Percentiles rank a stretch among this genome's conserved stretches.
phyloP scores from a whole-genome alignment of 2,888 invertebrate species.

The Aphelenchoides bicaudatus region DNA sequence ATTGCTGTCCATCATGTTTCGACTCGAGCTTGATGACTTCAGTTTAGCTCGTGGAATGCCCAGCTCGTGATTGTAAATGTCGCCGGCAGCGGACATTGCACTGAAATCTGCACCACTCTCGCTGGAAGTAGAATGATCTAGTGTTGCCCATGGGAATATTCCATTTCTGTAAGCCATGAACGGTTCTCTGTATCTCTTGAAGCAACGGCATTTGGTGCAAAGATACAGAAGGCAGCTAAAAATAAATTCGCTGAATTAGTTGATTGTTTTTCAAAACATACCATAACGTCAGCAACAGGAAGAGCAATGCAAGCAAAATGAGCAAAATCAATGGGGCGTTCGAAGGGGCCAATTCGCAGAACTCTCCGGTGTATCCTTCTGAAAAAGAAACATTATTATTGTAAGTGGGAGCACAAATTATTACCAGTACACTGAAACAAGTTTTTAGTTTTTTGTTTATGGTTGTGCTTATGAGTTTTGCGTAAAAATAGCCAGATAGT shows the following conservation, averaged over 20 bases:
- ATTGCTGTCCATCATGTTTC: constrained; percentile 13
- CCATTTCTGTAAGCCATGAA: constrained; percentile 32
- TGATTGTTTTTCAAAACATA: constrained; percentile 21
- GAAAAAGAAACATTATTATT: no score
- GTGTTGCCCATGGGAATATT: constrained; percentile 56
- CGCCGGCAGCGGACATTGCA: constrained; percentile 40
- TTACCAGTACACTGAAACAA: no score
- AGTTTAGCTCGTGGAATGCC: constrained; percentile 60
- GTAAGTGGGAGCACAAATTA: no score
- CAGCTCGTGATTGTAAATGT: constrained; percentile 57
- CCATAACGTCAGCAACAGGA: constrained; percentile 57
- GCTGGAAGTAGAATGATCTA: constrained; percentile 55
- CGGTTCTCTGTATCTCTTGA: constrained; percentile 37
- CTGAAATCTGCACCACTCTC: constrained; percentile 54
- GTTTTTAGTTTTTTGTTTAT: no score
- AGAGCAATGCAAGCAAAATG: constrained; percentile 56
- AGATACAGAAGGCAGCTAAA: constrained; percentile 54
- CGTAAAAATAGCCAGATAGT: no score
- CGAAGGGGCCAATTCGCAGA: constrained; percentile 55
- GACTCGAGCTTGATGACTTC: constrained; percentile 31
- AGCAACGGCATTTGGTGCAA: constrained; percentile 58
- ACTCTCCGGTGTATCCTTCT: constrained; percentile 56
- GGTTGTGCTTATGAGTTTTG: no score
- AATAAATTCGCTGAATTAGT: constrained; percentile 13
- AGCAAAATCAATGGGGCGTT: constrained; percentile 50